phyloP scores from a whole-genome alignment of 2,888 invertebrate species.

The Ormyrus thymus region DNA sequence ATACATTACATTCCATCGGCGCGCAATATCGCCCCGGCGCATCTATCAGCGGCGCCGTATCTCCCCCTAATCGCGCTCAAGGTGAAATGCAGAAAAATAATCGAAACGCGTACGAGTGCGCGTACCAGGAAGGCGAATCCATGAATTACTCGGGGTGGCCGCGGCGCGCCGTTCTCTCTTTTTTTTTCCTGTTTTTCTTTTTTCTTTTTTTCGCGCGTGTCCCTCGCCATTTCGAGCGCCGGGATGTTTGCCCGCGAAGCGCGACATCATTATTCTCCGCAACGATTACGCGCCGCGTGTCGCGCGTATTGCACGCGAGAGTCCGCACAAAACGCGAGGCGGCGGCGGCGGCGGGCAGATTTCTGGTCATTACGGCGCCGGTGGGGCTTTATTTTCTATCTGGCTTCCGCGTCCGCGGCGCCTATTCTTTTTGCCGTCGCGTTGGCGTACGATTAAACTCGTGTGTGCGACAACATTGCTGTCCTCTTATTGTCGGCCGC shows the following conservation, averaged over 20 bases:
- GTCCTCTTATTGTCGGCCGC: not conserved
- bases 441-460: not conserved
- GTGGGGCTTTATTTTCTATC: constrained; percentile 30
- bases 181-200: not conserved
- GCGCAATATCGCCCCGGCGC: too few relatives aligned
- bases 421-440: not conserved
- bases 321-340: not conserved
- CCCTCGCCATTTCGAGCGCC: not conserved
- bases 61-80: too few relatives aligned
- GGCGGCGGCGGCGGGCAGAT: constrained; percentile 32
- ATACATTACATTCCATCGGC: too few relatives aligned
- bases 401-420: not conserved
- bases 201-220: not conserved
- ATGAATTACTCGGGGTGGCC: constrained; percentile 17
- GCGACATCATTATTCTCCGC: constrained; percentile 44
- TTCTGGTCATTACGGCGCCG: constrained; percentile 34
- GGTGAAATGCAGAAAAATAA: too few relatives aligned
- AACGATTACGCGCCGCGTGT: constrained; percentile 19
- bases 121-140: constrained; percentile 13
- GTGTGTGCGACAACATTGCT: not conserved
- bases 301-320: constrained; percentile 10
- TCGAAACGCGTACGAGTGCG: too few relatives aligned
- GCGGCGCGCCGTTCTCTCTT: not conserved
- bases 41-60: too few relatives aligned
- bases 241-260: not conserved